phyloP scores from a whole-genome alignment of 2,113 vertebrate species.

The Aythya baeri region DNA sequence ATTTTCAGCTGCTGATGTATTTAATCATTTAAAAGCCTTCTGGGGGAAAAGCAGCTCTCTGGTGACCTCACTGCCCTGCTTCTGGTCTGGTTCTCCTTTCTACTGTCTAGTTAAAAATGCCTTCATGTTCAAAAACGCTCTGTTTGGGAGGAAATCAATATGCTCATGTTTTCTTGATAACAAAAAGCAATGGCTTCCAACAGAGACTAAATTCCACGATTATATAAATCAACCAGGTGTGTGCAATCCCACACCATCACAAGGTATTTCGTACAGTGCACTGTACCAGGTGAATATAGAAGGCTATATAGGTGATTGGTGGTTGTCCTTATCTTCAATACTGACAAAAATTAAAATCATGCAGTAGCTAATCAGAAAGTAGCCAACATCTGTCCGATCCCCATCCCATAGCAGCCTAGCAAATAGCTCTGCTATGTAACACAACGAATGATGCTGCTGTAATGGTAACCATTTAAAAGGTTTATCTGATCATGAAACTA shows the following conservation, averaged over 20 bases:
- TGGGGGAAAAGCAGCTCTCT: conserved; percentile 70
- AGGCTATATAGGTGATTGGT: not conserved
- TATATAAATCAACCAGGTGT: not conserved
- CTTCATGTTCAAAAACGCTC: conserved; percentile 66
- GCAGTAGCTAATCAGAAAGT: conserved; percentile 37
- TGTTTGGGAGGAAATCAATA: conserved; percentile 51
- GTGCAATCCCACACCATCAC: not conserved
- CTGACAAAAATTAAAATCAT: conserved; percentile 25
- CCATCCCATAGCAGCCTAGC: not conserved
- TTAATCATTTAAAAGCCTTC: conserved; percentile 74
- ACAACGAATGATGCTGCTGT: not conserved
- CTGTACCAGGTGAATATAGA: conserved; percentile 17
- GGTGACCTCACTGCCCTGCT: conserved; percentile 79
- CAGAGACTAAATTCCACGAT: not conserved
- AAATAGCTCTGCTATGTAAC: not conserved
- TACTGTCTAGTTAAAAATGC: conserved; percentile 65
- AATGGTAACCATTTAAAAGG: not conserved
- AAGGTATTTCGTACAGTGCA: conserved; percentile 15
- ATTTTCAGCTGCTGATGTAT: conserved; percentile 66
- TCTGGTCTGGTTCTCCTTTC: conserved; percentile 78
- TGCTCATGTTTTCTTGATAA: conserved; percentile 55
- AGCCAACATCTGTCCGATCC: not conserved
- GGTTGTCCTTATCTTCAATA: not conserved
- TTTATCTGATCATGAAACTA: not conserved
- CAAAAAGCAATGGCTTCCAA: conserved; percentile 53